A percentile compares a stretch with the other conserved stretches of the same genome.
These are phyloP conservation scores for Lamellibrachia satsuma DNA, from an alignment of 2,888 invertebrate genomes.

Conservation along the genomic window DNA sequence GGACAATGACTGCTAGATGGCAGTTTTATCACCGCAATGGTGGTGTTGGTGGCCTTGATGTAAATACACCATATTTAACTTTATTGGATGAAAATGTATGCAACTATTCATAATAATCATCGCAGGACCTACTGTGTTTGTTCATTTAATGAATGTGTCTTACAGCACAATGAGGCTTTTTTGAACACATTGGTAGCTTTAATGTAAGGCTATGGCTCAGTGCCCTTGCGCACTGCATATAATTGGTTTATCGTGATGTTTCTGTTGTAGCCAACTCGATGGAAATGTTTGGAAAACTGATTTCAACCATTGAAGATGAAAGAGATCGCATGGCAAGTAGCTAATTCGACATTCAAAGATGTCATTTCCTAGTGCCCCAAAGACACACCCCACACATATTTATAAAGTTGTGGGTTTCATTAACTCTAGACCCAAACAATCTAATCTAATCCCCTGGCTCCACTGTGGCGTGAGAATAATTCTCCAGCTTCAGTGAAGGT, in stretches of 20 bases:
- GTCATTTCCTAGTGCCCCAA: background rate
- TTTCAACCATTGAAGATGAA: conserved; percentile 94
- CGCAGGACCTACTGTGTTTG: too few species aligned
- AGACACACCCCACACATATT: background rate
- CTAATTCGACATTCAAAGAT: background rate
- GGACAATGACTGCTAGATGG: too few species aligned
- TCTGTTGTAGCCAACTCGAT: conserved; percentile 78
- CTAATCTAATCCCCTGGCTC: background rate
- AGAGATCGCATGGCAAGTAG: conserved; percentile 88
- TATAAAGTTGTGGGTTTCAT: background rate
- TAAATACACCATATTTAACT: too few species aligned
- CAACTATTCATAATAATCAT: too few species aligned
- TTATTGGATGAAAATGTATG: too few species aligned
- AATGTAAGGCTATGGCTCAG: too few species aligned
- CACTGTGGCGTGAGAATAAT: background rate
- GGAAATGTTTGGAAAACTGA: conserved; percentile 89
- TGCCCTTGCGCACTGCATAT: too few species aligned
- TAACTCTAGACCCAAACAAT: background rate
- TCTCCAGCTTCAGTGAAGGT: background rate
- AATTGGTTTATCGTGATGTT: background rate
- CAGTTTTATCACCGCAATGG: too few species aligned
- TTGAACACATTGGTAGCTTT: too few species aligned
- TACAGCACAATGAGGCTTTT: too few species aligned
- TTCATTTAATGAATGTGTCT: too few species aligned
- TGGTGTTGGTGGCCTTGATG: too few species aligned